Conservation (phyloP, 2,888 invertebrate species). For the Dryocosmus kuriphilus region DNA sequence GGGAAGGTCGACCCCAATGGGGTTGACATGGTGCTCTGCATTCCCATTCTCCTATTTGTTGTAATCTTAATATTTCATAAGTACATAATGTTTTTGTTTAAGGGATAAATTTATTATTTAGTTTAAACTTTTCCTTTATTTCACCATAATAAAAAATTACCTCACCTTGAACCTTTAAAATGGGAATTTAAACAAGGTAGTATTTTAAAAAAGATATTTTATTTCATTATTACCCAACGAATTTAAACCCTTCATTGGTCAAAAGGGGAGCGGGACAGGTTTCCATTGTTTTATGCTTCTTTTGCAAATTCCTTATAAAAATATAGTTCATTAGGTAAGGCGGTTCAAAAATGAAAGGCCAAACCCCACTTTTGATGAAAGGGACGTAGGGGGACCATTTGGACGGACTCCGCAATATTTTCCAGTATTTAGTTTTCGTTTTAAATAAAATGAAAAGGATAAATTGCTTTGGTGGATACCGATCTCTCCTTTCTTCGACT, state of each 20-base stretch:
- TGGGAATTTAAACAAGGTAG: too few species aligned
- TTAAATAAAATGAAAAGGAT: conserved; percentile 75
- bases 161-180: too few species aligned
- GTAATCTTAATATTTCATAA: too few species aligned
- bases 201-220: too few species aligned
- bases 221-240: not conserved
- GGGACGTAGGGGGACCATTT: conserved; percentile 65
- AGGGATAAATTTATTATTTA: conserved; percentile 6
- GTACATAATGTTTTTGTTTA: too few species aligned
- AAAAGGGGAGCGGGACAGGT: too few species aligned
- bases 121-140: not conserved
- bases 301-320: not conserved
- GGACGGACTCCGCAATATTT: conserved; percentile 68
- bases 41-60: too few species aligned
- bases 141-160: not conserved
- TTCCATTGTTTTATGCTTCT: conserved; percentile 3
- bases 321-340: conserved; percentile 19
- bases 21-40: too few species aligned
- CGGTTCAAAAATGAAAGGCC: conserved; percentile 51
- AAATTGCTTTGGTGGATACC: conserved; percentile 66
- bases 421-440: conserved; percentile 74
- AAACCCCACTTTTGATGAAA: conserved; percentile 65
- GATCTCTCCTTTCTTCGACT: conserved; percentile 57
- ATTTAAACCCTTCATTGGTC: not conserved
- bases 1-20: too few species aligned